These are phyloP conservation scores for Tachyglossus aculeatus DNA, from an alignment of 2,797 vertebrate species.

Conservation along the genomic window DNA sequence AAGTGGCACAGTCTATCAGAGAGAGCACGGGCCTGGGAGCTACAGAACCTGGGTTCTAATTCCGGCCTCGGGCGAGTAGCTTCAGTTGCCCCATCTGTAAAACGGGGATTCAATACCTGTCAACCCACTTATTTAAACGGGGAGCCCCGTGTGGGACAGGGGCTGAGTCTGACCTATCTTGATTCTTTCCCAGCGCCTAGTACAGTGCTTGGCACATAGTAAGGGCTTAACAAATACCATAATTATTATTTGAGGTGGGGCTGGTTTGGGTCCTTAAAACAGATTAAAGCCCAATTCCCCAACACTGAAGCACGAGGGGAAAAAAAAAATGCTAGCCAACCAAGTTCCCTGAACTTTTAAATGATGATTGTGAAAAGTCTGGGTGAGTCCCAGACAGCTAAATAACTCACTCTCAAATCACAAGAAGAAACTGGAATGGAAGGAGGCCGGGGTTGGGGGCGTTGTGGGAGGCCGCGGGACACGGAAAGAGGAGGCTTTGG, in stretches of 20 bases:
- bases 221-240: no score
- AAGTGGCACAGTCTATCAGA: no score
- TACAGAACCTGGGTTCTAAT: no score
- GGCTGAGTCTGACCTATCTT: no score
- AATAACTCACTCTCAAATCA: constrained; percentile 45
- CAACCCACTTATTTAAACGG: no score
- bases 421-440: constrained; percentile 52
- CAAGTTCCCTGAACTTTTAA: not conserved
- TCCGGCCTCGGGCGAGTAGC: no score
- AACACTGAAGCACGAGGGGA: not conserved
- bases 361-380: constrained; percentile 4
- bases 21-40: no score
- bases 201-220: no score
- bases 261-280: constrained; percentile 17
- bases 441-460: constrained; percentile 40
- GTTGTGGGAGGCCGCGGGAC: not conserved
- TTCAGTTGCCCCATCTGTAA: no score
- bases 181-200: no score
- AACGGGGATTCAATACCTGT: no score
- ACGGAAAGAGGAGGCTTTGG: not conserved
- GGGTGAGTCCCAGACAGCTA: constrained; percentile 3
- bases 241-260: constrained; percentile 19
- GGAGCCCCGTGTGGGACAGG: no score
- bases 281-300: not conserved
- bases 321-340: constrained; percentile 3